These are phyloP conservation scores for Ylistrum balloti DNA, from an alignment of 1,140 invertebrate species.

Conservation along the genomic window DNA sequence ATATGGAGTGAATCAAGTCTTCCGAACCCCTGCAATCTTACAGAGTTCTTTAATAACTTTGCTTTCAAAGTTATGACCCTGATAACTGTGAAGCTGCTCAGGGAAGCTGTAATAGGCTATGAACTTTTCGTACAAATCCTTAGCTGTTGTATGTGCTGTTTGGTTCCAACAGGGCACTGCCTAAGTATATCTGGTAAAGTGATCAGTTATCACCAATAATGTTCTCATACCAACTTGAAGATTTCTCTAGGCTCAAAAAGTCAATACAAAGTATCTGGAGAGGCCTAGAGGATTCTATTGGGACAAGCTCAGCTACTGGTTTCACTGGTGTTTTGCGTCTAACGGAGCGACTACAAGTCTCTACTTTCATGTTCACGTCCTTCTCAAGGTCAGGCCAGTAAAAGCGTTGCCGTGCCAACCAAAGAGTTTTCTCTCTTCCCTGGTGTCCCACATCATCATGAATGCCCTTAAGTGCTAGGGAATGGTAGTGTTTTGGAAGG, in stretches of 20 bases:
- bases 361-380: conserved; percentile 32
- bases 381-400: conserved; percentile 49
- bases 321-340: conserved; percentile 41
- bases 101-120: conserved; percentile 52
- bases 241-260: not conserved
- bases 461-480: conserved; percentile 43
- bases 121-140: conserved; percentile 50
- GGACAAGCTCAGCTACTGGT: not conserved
- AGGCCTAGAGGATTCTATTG: conserved; percentile 35
- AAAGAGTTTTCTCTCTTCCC: conserved; percentile 41
- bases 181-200: conserved; percentile 47
- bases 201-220: conserved; percentile 50
- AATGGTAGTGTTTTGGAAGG: conserved; percentile 44
- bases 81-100: conserved; percentile 49
- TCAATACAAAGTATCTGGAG: conserved; percentile 43
- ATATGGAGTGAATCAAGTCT: conserved; percentile 65
- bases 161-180: conserved; percentile 43
- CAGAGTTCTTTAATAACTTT: conserved; percentile 45
- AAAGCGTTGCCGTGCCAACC: conserved; percentile 38
- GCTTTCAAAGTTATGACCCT: conserved; percentile 53
- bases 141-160: conserved; percentile 52
- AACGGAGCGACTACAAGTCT: conserved; percentile 25
- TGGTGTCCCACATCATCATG: conserved; percentile 48
- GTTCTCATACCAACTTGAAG: conserved; percentile 37
- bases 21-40: conserved; percentile 46